These are phyloP conservation scores for Diorhabda sublineata DNA, from an alignment of 1,140 invertebrate species.

Conservation along the genomic window DNA sequence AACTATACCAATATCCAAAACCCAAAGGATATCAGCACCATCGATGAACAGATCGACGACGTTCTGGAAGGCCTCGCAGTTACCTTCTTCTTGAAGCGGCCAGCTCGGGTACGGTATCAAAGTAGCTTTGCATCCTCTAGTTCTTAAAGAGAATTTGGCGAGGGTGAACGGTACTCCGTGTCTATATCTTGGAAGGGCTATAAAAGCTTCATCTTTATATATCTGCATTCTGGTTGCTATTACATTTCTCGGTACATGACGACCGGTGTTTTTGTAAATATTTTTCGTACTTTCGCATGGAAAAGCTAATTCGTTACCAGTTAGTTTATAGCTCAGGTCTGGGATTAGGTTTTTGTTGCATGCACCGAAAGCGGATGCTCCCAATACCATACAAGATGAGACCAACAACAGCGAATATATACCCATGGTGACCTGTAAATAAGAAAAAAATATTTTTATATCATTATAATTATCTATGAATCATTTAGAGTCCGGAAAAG, in stretches of 20 bases:
- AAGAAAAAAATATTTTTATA: conserved; percentile 18
- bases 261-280: conserved; percentile 54
- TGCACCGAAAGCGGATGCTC: conserved; percentile 18
- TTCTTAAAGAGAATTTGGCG: conserved; percentile 53
- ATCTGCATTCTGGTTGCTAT: conserved; percentile 60
- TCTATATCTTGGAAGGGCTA: conserved; percentile 56
- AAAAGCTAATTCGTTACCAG: conserved; percentile 53
- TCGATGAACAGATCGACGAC: conserved; percentile 59
- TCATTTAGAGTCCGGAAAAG: no score
- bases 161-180: conserved; percentile 59
- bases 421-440: conserved; percentile 15
- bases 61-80: conserved; percentile 58
- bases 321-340: conserved; percentile 40
- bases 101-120: conserved; percentile 60
- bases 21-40: conserved; percentile 60
- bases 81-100: conserved; percentile 59
- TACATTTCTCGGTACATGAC: conserved; percentile 55
- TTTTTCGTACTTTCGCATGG: conserved; percentile 56
- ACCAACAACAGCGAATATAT: background rate
- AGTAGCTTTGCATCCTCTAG: conserved; percentile 47
- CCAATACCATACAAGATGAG: conserved; percentile 5
- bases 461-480: no score
- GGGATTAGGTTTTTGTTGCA: conserved; percentile 31
- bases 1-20: conserved; percentile 62
- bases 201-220: conserved; percentile 53